Evolutionary conservation across 2,113 vertebrate species (phyloP).

Genomic region (Melanostigma gelatinosum): DNA sequence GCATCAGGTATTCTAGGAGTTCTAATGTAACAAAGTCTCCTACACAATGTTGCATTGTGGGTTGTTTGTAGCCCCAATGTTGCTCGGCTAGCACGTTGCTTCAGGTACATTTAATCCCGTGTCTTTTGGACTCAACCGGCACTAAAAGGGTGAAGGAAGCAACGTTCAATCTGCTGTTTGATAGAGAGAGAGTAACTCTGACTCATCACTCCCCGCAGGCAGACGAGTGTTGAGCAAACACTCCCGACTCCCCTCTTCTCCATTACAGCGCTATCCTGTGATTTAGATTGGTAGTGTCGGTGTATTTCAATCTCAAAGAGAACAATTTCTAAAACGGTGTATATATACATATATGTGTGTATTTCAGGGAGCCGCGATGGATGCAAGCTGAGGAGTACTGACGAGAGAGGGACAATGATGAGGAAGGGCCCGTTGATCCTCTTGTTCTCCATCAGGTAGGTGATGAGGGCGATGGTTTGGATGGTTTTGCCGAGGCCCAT

Average conservation of each 20-base stretch:
- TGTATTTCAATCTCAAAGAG: neutral
- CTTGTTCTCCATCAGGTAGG: conserved; percentile 98
- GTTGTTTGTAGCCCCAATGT: neutral
- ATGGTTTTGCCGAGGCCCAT: conserved; percentile 99
- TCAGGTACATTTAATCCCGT: neutral
- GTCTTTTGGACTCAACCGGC: neutral
- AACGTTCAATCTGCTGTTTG: too few relatives aligned
- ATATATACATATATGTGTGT: too few relatives aligned
- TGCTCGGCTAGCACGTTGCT: too few relatives aligned
- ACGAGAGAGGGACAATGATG: conserved; percentile 99
- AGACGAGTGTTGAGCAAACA: neutral
- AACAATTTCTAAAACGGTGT: neutral
- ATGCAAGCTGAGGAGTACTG: conserved; percentile 75
- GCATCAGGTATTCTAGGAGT: neutral
- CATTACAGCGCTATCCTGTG: neutral
- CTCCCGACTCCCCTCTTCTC: neutral
- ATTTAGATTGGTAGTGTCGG: neutral
- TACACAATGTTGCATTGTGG: neutral
- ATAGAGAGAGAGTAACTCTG: neutral
- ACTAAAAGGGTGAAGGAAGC: neutral
- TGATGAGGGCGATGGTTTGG: conserved; percentile 98
- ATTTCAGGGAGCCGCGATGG: neutral
- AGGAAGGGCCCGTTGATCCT: conserved; percentile 97
- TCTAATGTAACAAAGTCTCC: neutral
- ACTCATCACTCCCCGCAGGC: neutral